A percentile compares a stretch with the other conserved stretches of the same genome.
phyloP scores from a whole-genome alignment of 2,888 invertebrate species.

The Drosophila rellima region DNA sequence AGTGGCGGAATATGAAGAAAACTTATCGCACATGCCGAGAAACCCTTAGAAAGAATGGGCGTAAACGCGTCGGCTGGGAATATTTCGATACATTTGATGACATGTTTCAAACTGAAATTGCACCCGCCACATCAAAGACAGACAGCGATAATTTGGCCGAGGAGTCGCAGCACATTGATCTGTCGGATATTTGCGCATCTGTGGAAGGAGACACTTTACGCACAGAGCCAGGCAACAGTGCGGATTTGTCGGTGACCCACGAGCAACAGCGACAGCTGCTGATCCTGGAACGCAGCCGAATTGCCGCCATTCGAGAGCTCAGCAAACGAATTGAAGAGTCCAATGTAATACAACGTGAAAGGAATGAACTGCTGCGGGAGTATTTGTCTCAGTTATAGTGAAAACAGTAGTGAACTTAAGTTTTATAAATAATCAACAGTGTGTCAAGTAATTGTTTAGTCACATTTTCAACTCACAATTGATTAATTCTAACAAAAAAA shows the following conservation, averaged over 20 bases:
- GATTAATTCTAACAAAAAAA: not conserved
- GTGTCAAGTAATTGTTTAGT: not conserved
- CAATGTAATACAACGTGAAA: constrained; percentile 56
- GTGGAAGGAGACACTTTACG: not conserved
- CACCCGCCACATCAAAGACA: not conserved
- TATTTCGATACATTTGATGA: constrained; percentile 56
- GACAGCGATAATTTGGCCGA: not conserved
- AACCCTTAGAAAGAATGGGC: constrained; percentile 47
- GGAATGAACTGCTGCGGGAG: constrained; percentile 56
- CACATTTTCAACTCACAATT: not conserved
- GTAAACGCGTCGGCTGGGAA: constrained; percentile 59
- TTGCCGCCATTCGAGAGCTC: constrained; percentile 53
- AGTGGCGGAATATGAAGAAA: constrained; percentile 67
- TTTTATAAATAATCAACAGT: constrained; percentile 3
- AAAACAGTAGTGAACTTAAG: not conserved
- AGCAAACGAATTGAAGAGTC: constrained; percentile 64
- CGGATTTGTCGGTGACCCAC: constrained; percentile 23
- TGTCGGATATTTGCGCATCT: constrained; percentile 23
- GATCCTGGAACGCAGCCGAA: constrained; percentile 56
- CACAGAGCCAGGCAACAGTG: not conserved
- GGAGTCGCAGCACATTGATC: constrained; percentile 10
- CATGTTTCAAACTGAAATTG: constrained; percentile 50
- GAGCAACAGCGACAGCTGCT: constrained; percentile 59
- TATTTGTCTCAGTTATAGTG: constrained; percentile 51
- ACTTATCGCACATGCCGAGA: constrained; percentile 62